These are phyloP conservation scores for Urocyon cinereoargenteus DNA, from an alignment of 2,797 vertebrate species.

Conservation along the genomic window DNA sequence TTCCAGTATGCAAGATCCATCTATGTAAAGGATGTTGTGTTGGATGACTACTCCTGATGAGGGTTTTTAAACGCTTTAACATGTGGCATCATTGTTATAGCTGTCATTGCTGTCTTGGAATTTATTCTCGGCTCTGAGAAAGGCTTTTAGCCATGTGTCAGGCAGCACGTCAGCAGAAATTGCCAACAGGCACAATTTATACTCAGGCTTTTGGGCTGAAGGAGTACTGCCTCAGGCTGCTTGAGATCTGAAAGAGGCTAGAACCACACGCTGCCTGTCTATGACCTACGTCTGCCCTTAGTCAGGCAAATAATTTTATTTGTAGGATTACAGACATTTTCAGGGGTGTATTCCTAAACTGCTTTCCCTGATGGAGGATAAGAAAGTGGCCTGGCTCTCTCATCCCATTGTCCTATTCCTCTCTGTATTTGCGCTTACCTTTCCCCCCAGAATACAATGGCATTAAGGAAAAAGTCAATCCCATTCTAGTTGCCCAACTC, in stretches of 20 bases:
- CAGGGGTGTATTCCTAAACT: not conserved
- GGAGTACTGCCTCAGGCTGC: conserved; percentile 78
- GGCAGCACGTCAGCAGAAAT: conserved; percentile 87
- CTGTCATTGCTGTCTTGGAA: conserved; percentile 89
- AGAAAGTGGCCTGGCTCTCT: not conserved
- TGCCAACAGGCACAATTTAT: conserved; percentile 86
- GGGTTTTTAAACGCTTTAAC: conserved; percentile 86
- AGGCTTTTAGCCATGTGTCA: conserved; percentile 88
- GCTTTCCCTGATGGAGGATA: not conserved
- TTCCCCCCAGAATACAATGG: not conserved
- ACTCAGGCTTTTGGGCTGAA: conserved; percentile 78
- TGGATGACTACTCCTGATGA: conserved; percentile 84
- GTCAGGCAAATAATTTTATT: conserved; percentile 52
- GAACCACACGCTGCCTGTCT: not conserved
- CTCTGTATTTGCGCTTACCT: not conserved
- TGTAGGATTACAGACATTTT: conserved; percentile 48
- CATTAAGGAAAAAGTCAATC: not conserved
- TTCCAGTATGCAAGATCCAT: conserved; percentile 75
- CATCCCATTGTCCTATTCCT: not conserved
- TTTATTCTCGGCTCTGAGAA: conserved; percentile 89
- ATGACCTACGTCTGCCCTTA: conserved; percentile 65
- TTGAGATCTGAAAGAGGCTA: conserved; percentile 68
- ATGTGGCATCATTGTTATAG: conserved; percentile 88
- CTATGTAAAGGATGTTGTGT: conserved; percentile 82
- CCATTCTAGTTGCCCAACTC: not conserved